These are phyloP conservation scores for Psylliodes chrysocephalus DNA, from an alignment of 2,888 invertebrate species.

Conservation along the genomic window DNA sequence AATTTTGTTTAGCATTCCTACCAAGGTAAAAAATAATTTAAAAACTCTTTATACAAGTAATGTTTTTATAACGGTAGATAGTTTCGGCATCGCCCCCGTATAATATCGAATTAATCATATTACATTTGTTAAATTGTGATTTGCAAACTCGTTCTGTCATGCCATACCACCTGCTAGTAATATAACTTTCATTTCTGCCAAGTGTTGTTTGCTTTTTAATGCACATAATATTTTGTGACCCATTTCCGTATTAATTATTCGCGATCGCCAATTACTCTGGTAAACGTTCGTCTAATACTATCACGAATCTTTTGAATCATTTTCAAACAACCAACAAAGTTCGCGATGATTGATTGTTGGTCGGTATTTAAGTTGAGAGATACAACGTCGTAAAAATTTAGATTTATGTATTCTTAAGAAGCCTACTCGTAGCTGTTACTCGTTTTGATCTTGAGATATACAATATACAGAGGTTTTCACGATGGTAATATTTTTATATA, in stretches of 20 bases:
- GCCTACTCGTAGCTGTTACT: too few relatives aligned
- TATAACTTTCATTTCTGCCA: slow-evolving; percentile 44
- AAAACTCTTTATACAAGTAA: neutral
- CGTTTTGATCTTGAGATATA: too few relatives aligned
- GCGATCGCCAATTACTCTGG: slow-evolving; percentile 4
- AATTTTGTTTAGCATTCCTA: too few relatives aligned
- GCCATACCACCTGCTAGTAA: slow-evolving; percentile 44
- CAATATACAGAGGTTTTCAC: too few relatives aligned
- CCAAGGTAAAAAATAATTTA: neutral
- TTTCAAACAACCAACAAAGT: neutral
- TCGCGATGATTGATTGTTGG: neutral
- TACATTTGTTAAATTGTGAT: slow-evolving; percentile 35
- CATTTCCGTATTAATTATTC: slow-evolving; percentile 40
- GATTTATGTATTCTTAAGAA: too few relatives aligned
- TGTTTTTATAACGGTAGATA: neutral
- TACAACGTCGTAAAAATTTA: too few relatives aligned
- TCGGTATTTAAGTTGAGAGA: too few relatives aligned
- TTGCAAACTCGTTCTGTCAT: slow-evolving; percentile 40
- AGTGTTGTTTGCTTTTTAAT: slow-evolving; percentile 50
- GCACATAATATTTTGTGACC: slow-evolving; percentile 50
- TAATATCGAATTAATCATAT: slow-evolving; percentile 10
- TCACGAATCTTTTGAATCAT: neutral
- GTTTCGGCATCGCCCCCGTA: slow-evolving; percentile 5
- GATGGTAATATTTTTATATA: too few relatives aligned
- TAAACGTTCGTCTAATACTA: neutral